Evolutionary conservation across 2,113 vertebrate species (phyloP).

Genomic region (Ibidorhyncha struthersii): DNA sequence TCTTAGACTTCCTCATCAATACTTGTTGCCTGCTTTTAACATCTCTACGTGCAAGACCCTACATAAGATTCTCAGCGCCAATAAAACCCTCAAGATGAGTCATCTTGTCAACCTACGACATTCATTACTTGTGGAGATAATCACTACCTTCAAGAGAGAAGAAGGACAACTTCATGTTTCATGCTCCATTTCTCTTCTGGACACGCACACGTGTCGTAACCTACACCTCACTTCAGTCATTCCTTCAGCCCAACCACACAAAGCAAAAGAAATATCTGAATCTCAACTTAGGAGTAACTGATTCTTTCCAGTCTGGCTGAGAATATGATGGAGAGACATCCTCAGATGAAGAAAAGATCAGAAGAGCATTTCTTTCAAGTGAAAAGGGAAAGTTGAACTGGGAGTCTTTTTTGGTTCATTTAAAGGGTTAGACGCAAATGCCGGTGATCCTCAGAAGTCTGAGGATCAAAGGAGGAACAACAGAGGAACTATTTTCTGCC

Average conservation of each 20-base stretch:
- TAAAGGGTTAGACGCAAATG: neutral
- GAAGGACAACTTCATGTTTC: neutral
- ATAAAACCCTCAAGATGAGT: neutral
- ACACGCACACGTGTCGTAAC: fast-evolving
- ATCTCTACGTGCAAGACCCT: neutral
- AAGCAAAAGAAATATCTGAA: neutral
- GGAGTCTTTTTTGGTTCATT: neutral
- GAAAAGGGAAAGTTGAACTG: neutral
- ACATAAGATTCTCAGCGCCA: neutral
- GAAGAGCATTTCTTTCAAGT: neutral
- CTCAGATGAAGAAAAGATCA: neutral
- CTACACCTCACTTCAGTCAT: neutral
- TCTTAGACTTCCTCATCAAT: neutral
- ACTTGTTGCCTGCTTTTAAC: neutral
- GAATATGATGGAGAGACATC: neutral
- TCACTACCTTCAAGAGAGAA: neutral
- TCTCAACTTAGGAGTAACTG: neutral
- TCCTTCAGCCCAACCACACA: neutral
- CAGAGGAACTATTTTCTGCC: neutral
- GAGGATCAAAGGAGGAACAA: neutral
- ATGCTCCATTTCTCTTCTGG: neutral
- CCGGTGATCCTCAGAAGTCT: neutral
- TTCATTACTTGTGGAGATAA: neutral
- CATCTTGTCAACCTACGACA: neutral
- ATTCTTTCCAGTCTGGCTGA: neutral